Evolutionary conservation across 2,888 invertebrate genomes (phyloP), one percentile per base, ranked within the genome.

Genomic region (Eupithecia vulgata): DNA sequence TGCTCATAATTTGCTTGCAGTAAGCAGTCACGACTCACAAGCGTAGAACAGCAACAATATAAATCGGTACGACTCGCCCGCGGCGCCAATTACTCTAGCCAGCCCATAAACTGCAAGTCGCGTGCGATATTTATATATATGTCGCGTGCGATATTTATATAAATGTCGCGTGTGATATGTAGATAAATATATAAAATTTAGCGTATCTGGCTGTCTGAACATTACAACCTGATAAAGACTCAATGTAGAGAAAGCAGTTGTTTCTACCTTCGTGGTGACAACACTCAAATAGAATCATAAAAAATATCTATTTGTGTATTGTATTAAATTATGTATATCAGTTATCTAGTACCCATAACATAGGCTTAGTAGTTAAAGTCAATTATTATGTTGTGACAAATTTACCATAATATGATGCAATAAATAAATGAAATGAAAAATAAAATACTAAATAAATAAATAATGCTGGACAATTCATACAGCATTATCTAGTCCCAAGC

Each of bases 101-200:
- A 81, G 80, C 80, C 84, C 85, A 85, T 87, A 87, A 88, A 87
- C 81, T 85, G 85, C 90, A 88, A 89, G 89, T 90, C 90, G 90
- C 90, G 86, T 85, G 69, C 71, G 82, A 83, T 87, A 90, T 88
- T 89, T 89, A n/a, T n/a, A n/a, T n/a, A n/a, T n/a, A n/a, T n/a
- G 89, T 90, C 90, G 90, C 90, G 86, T 85, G 69, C 71, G 82
- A 83, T 87, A 90, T 88, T 89, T 89, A n/a, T n/a, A n/a, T n/a
- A n/a, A n/a, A n/a, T n/a, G 89, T 90, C 90, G 90, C 90, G 86
- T 85, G 69, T 69, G 82, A 83, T 87, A 90, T 88, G 89, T 89
- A 90, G 91, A 89, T 90, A 86, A n/a, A 64, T n/a, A 37, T 21
- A 64, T 37, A 37, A 37, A 61, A 34, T 17, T 17, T 34, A 17